Evolutionary conservation across 2,113 vertebrate species (phyloP).

Genomic region (Ornithorhynchus anatinus): DNA sequence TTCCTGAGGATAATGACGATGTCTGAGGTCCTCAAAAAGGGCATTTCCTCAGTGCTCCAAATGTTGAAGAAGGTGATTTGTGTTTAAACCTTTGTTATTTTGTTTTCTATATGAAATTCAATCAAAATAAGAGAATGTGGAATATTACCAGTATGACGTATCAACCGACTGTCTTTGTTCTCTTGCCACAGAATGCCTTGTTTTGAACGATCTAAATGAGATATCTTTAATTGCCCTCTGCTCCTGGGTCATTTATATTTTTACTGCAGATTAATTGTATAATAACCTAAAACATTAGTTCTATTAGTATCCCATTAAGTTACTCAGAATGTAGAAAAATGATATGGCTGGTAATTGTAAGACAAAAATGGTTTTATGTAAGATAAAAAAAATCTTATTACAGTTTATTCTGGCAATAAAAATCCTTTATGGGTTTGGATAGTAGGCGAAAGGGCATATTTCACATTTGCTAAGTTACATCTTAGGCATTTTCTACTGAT

Average conservation of each 20-base stretch:
- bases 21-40: too few species aligned
- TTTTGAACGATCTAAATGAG: neutral
- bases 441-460: neutral
- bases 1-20: too few species aligned
- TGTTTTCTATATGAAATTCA: conserved; percentile 4
- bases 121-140: neutral
- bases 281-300: neutral
- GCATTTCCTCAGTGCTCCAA: too few species aligned
- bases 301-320: neutral
- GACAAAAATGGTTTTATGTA: too few species aligned
- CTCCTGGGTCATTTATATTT: too few species aligned
- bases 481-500: too few species aligned
- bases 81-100: too few species aligned
- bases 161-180: too few species aligned
- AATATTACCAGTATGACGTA: neutral
- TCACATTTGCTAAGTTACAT: neutral
- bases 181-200: conserved; percentile 24
- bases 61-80: too few species aligned
- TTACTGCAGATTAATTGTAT: neutral
- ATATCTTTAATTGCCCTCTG: neutral
- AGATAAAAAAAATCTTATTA: conserved; percentile 38
- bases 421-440: neutral
- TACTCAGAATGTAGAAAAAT: conserved; percentile 8
- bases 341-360: too few species aligned
- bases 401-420: conserved; percentile 4